Evolutionary conservation across 2,888 invertebrate genomes (phyloP).

Genomic region (Agrotis ipsilon): DNA sequence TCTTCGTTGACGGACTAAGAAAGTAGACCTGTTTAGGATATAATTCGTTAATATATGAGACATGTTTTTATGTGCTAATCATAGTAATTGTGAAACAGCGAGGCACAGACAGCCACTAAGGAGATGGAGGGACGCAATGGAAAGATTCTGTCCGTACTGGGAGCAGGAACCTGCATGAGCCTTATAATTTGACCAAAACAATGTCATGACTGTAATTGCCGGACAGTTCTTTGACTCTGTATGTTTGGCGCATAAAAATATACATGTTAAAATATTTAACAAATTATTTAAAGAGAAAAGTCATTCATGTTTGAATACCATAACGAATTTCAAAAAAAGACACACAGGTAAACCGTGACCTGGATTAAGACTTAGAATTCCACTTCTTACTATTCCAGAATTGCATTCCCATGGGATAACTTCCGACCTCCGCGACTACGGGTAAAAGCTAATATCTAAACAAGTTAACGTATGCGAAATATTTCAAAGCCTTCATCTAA

Average conservation of each 20-base stretch:
- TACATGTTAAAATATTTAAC: no score
- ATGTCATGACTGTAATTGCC: no score
- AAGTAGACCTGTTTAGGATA: neutral
- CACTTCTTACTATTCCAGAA: neutral
- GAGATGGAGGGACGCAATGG: no score
- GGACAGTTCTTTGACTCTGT: no score
- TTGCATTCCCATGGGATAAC: neutral
- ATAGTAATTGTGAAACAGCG: neutral
- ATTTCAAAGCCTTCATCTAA: slow-evolving; percentile 19
- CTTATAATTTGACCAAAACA: no score
- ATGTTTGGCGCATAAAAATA: no score
- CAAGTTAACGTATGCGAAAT: slow-evolving; percentile 14
- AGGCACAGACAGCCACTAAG: no score
- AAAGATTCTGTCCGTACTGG: no score
- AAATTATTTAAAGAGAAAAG: no score
- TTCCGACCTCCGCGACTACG: neutral
- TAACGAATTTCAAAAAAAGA: neutral
- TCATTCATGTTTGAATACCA: no score
- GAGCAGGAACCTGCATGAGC: no score
- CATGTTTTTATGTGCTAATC: neutral
- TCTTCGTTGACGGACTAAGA: no score
- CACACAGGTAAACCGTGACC: neutral
- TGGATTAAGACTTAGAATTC: neutral
- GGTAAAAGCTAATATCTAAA: neutral
- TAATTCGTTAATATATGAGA: neutral